phyloP scores from a whole-genome alignment of 2,797 vertebrate genomes.

The Notolepis coatsorum region DNA sequence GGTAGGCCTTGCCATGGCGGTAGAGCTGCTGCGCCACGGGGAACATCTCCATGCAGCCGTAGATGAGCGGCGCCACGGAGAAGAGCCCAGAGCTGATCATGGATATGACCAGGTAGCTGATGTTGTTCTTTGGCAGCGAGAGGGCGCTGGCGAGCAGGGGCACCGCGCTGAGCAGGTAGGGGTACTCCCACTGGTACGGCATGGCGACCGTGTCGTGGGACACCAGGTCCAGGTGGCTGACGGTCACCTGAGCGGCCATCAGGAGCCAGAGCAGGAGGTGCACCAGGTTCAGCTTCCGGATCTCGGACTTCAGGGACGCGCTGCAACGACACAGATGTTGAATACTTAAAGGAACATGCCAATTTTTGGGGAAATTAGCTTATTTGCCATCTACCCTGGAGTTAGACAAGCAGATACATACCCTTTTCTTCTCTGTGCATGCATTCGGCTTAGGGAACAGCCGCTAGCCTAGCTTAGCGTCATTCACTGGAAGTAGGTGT shows the following conservation, averaged over 20 bases:
- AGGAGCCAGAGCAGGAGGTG: slow-evolving; percentile 93
- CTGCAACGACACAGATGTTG: slow-evolving; percentile 49
- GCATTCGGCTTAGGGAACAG: no score
- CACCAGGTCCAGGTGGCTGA: slow-evolving; percentile 88
- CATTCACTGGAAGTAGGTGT: no score
- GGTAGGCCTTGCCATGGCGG: slow-evolving; percentile 94
- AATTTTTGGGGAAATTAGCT: no score
- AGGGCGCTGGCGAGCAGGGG: slow-evolving; percentile 90
- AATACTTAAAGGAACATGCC: no score
- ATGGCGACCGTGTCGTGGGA: slow-evolving; percentile 91
- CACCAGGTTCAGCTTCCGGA: slow-evolving; percentile 92
- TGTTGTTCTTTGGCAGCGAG: slow-evolving; percentile 95
- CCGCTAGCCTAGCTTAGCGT: no score
- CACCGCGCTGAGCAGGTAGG: slow-evolving; percentile 92
- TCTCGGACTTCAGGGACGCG: slow-evolving; percentile 85
- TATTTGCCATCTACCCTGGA: no score
- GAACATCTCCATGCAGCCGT: slow-evolving; percentile 99
- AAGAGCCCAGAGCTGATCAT: slow-evolving; percentile 97
- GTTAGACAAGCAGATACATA: no score
- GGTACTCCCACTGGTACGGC: slow-evolving; percentile 98
- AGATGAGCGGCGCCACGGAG: slow-evolving; percentile 94
- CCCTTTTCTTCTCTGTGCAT: no score
- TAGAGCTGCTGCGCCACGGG: slow-evolving; percentile 96
- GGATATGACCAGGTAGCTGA: slow-evolving; percentile 96
- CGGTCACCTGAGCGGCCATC: slow-evolving; percentile 88